Base-by-base conservation (phyloP, 2,888 invertebrate genomes). In the Molanna angustata region DNA sequence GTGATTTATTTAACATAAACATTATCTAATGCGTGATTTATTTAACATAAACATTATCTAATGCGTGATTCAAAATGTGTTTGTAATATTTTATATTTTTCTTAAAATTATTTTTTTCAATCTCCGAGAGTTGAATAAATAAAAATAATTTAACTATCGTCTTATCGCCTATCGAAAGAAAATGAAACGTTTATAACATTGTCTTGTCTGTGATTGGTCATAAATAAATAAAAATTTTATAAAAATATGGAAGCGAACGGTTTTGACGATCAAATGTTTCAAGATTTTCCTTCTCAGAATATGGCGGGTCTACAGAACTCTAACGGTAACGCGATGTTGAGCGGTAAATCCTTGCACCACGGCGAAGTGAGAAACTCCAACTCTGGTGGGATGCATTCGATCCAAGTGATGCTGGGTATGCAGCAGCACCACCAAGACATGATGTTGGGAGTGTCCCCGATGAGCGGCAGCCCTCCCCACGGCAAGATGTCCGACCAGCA, bases 251-350 rank as follows among this genome's bases (percentile, higher is more conserved):
- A 89, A 70, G 85, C 80, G 64, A 74, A 78, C 21, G 69, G 74
- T 58, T 84, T 90, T 71, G 90, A 90, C 67, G 90, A 90, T 67
- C 86, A 87, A 64, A 84, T 87, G 66, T 90, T 90, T 69, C 78
- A 82, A 61, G 90, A 90, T 71, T 90, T 89, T 31, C 72, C 78
- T 21, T 80, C 78, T 62, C 85, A 7, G 72, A 72, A 59, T 70
- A 80, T 65, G 53, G 69, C 75, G 32, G 74, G 71, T 56, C 72
- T 75, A 56, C 74, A 74, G 61, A 74, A 74, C 59, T 71, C 75
- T 6, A 47, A 47, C 17, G 54, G 48, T 2, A 62, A 37, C n/a
- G 37, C 43, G 19, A 54, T 60, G 67, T 69, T 52, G 67, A 71
- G 39, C 61, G 71, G 52, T 58, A 69, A 57, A 66, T 64, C 52